Base-by-base conservation (phyloP, 2,888 invertebrate genomes). In the Temnothorax ravouxi region DNA sequence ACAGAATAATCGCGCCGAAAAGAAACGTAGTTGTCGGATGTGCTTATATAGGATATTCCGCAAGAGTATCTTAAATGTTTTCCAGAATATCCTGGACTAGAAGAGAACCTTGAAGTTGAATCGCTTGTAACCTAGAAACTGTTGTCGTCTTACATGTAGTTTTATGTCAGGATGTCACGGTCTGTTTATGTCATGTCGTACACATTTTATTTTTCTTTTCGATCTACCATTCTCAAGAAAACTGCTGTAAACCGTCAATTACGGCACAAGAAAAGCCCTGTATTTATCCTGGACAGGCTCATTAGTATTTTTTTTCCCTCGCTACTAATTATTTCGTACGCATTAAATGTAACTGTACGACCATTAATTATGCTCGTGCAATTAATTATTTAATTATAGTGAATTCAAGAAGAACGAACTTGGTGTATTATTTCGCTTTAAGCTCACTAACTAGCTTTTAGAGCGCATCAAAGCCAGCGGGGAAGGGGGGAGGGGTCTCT, bases 381-480 rank as follows among this genome's bases (percentile, higher is more conserved):
- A 67, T 66, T 66, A 66, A 66, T 47, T 50, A 67, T 44, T 72
- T 59, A 56, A 13, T 59, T 44, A 44, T 15, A 59, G 6, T 21
- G 41, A 64, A 41, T n/a, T 6, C 18, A 18, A 59, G 34, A 72
- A 56, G 25, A 59, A 41, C 18, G n/a, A 56, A 25, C 25, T 72
- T 18, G 54, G 71, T 59, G 56, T 13, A 47, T 75, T 34, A 47
- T 67, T 52, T 13, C 44, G n/a, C n/a, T 67, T 79, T 59, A 54
- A 81, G 72, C 69, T 75, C 69, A 76, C 9, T 41, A 69, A 75
- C 75, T 80, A 50, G 69, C 66, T 75, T 74, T 85, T 77, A 66
- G 59, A 71, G 71, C 44, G 34, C 11, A 29, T 1, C 15, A 8
- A 6, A 54, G 15, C 38, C 13, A 71, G 52, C 21, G 54, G 15